phyloP scores from a whole-genome alignment of 1,140 invertebrate species.

The Cyphomyrmex costatus region DNA sequence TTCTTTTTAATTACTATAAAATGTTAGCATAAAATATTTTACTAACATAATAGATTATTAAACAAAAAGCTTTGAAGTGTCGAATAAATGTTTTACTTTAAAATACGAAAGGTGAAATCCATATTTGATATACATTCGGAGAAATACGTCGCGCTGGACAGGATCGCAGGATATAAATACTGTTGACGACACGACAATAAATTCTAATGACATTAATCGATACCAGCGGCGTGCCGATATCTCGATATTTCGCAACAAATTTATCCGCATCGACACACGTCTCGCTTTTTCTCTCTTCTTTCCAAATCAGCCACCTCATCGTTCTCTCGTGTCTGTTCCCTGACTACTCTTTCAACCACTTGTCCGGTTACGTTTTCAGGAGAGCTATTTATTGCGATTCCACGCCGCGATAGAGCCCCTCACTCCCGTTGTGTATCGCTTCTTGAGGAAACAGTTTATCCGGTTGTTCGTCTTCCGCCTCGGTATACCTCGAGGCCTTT shows the following conservation, averaged over 20 bases:
- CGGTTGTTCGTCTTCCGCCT: slow-evolving; percentile 41
- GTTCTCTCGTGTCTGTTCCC: background rate
- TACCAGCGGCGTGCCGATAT: slow-evolving; percentile 36
- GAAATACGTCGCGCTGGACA: slow-evolving; percentile 9
- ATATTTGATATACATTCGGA: slow-evolving; percentile 32
- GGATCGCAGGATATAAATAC: slow-evolving; percentile 42
- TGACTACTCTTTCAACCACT: slow-evolving; percentile 62
- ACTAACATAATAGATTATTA: background rate
- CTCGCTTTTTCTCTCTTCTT: background rate
- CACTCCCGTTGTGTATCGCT: slow-evolving; percentile 33
- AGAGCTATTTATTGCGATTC: slow-evolving; percentile 74
- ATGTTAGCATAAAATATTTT: slow-evolving; percentile 9
- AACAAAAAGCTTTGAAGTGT: background rate
- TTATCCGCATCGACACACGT: slow-evolving; percentile 33
- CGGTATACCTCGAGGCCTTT: slow-evolving; percentile 49
- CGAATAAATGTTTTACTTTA: slow-evolving; percentile 16
- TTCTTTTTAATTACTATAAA: background rate
- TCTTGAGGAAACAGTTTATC: slow-evolving; percentile 57
- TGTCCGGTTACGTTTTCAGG: slow-evolving; percentile 55
- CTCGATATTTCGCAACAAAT: slow-evolving; percentile 45
- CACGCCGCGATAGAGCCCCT: slow-evolving; percentile 50
- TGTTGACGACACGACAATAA: slow-evolving; percentile 52
- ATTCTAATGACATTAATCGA: slow-evolving; percentile 58
- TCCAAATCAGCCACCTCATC: slow-evolving; percentile 4
- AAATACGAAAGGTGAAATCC: slow-evolving; percentile 5